Evolutionary conservation across 1,140 invertebrate species (phyloP), one percentile per base, ranked within the genome.

Genomic region (Phocides pigmalion): DNA sequence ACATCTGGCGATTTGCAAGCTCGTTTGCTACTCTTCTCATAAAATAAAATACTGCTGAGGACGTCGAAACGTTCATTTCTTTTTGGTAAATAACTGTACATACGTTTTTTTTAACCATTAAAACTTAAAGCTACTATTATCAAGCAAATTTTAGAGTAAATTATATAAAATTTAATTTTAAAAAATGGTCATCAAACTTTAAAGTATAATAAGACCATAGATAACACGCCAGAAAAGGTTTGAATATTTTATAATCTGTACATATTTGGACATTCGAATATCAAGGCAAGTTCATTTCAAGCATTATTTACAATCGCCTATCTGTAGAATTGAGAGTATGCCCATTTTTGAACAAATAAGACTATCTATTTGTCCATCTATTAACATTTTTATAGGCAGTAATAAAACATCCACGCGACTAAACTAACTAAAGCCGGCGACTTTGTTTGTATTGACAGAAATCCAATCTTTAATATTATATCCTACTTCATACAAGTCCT

Each of bases 361-460:
- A 65, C 58, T 51, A 62, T 39, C 39, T 66, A 59, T 75, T 69
- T 75, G 64, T 72, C 42, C 56, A 39, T 53, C 67, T 53, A 70
- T 73, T 49, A 62, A 62, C 51, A 66, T 56, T 68, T 76, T 79
- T 76, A 79, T 70, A 62, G 63, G 6, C 46, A 42, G 61, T 64
- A 74, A 75, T 81, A 78, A 81, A 79, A 62, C 61, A 49, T 56
- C 9, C 28, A 62, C 58, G 25, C 14, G 32, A 62, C 49, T 22
- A 54, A 35, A 53, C 50, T 32, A 50, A 20, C 1, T 6, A 3
- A 15, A 19, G 9, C 15, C 5, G 0, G 15, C 8, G 50, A 17
- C 16, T 53, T 53, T 37, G 9, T 53, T 19, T 11, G 14, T 15
- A 32, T 32, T 11, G 28, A 1, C 5, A 28, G 4, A 32, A 11